Base-by-base conservation (phyloP, 2,888 invertebrate species). In the Formica aserva region DNA sequence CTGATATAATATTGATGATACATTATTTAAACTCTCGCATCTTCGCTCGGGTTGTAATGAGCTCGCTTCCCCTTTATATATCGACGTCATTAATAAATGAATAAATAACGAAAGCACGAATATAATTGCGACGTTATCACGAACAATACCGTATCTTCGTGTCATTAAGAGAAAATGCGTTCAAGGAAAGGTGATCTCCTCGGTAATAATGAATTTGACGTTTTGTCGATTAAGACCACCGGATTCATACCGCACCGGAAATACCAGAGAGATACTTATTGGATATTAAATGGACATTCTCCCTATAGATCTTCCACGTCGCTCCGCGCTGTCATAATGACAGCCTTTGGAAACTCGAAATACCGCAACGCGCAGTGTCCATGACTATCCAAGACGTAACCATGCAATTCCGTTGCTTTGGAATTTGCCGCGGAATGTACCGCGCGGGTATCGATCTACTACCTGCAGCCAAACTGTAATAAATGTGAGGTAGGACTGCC, bases 401-500 rank as follows among this genome's bases (percentile, higher is more conserved):
- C 84, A 81, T 83, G 74, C 83, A 87, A 80, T 84, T 85, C 85
- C 83, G 83, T 62, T 76, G 89, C 86, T 87, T 88, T 83, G 88
- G 88, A 90, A 89, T 89, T 89, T 86, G 87, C 85, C 88, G 87
- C 85, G 89, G 88, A 91, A 91, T 91, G 87, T 86, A 87, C 57
- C 83, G n/a, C 52, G 52, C 52, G 69, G 74, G 77, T 91, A 91
- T 92, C 91, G 92, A 92, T 92, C 90, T 86, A 86, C 86, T 86
- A 86, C 83, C 83, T 90, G 89, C 86, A 90, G 90, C 88, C 88
- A 86, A 90, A 91, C 88, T 89, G 86, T 91, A 92, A 92, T 90
- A 90, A 89, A 89, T 85, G 81, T 82, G 88, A 87, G 89, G 89
- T 91, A 88, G 90, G 85, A 84, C 87, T 82, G 84, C 77, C 78